Percentiles rank a stretch among this genome's conserved stretches.
Evolutionary conservation across 2,888 invertebrate genomes (phyloP).

Genomic region (Tineola bisselliella): DNA sequence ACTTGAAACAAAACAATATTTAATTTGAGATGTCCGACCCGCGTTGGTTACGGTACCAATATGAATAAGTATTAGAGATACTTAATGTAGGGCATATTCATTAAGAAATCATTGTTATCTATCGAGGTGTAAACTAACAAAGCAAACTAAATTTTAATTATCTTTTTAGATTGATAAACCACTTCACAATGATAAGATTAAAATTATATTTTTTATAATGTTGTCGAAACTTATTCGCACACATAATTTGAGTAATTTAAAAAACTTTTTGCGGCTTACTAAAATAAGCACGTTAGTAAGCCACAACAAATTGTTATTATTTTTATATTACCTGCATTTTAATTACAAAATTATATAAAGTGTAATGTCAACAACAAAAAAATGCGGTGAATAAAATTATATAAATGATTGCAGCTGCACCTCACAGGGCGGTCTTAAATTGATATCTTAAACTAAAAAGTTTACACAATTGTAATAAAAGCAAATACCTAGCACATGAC

Average conservation of each 20-base stretch:
- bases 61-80: not conserved
- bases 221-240: too few relatives aligned
- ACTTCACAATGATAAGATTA: not conserved
- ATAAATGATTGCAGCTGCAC: not conserved
- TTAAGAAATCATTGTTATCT: not conserved
- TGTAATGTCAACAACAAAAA: too few relatives aligned
- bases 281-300: too few relatives aligned
- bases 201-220: too few relatives aligned
- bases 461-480: not conserved
- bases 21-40: too few relatives aligned
- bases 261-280: too few relatives aligned
- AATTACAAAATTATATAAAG: too few relatives aligned
- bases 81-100: not conserved
- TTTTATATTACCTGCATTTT: too few relatives aligned
- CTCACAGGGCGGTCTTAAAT: not conserved
- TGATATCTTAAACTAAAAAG: not conserved
- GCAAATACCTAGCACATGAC: not conserved
- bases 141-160: not conserved
- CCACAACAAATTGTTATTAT: too few relatives aligned
- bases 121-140: not conserved
- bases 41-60: not conserved
- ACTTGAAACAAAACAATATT: too few relatives aligned
- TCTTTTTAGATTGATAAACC: not conserved
- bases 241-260: too few relatives aligned
- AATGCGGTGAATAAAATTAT: not conserved